Base-by-base conservation (phyloP, 2,888 invertebrate species). In the Metopia argyrocephala region DNA sequence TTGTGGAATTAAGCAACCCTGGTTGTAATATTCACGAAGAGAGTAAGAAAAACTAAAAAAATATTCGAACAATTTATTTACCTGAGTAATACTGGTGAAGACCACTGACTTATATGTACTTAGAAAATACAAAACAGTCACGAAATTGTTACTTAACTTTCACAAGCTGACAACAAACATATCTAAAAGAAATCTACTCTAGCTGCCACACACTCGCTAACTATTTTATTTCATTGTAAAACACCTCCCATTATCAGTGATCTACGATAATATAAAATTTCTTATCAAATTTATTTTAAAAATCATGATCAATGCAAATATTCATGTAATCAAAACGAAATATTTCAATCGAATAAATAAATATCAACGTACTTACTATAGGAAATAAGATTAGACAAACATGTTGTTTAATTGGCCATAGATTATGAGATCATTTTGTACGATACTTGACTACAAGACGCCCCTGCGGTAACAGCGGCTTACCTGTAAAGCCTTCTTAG, bases 201-300 rank as follows among this genome's bases (percentile, higher is more conserved):
- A n/a, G n/a, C n/a, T n/a, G n/a, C n/a, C n/a, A n/a, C n/a, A n/a
- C n/a, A n/a, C 38, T 38, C 15, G 9, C 15, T 15, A 3, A 1
- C 9, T 38, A 3, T 15, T 66, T 59, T 54, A 52, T 66, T 46
- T 61, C 9, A 18, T 7, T 15, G 45, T 45, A 38, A 61, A 46
- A 65, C 76, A 70, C 78, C 62, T 76, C 50, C 61, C 57, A 61
- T 78, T 78, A 78, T 59, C 59, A 28, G 2, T 78, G 80, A 74
- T 78, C 59, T 57, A 81, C 69, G 75, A 81, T 78, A 78, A 78
- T 75, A 45, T 66, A 21, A 78, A 81, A 64, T 69, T 78, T 61
- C 78, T 75, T 81, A 78, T 76, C 61, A 81, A 81, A 81, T 81
- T 78, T 81, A 81, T 78, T 74, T n/a, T n/a, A n/a, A n/a, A n/a